Base-by-base conservation (phyloP, 1,140 invertebrate genomes). In the Cotesia glomerata region DNA sequence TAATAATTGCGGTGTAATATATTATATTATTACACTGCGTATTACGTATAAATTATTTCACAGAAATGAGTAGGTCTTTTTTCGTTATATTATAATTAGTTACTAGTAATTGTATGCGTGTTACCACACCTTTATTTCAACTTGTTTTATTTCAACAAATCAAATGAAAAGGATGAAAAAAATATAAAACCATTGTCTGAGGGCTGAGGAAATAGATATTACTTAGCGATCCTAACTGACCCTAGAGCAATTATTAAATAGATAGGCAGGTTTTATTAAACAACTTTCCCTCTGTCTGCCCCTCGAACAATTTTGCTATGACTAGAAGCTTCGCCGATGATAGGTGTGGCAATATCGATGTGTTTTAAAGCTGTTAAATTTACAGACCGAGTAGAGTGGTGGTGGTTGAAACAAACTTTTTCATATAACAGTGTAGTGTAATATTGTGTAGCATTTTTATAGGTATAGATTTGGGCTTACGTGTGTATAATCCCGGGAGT, bases 171-270 rank as follows among this genome's bases (percentile, higher is more conserved):
- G 34, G 69, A 72, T 78, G 82, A 79, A 81, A 82, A 81, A 82
- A 82, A 81, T 26, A 26, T 26, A 78, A 78, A 78, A 79, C 64
- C 72, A 66, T 13, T 18, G 56, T 58, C 26, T 9, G 59, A 81
- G 83, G 81, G 84, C 26, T 9, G 59, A 81, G 83, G 82, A 85
- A 86, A 86, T 84, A 85, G 84, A 86, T 85, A 85, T 86, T 84
- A 81, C 77, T 81, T 80, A 81, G 78, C 36, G 45, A 71, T 69
- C 73, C 75, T 76, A 77, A 78, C 77, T 69, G 52, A 52, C 54
- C 32, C 56, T 13, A 34, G 69, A 58, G 16, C 9, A 58, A 26
- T 26, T 58, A 58, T 58, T n/a, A 62, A n/a, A 9, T 63, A 32
- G 58, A 61, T 59, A 59, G 58, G 18, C 58, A 18, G n/a, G 58